A percentile compares a stretch with the other conserved stretches of the same genome.
Evolutionary conservation across 23 tunicate genomes (phyloP).

Genomic region (Oikopleura albicans): DNA sequence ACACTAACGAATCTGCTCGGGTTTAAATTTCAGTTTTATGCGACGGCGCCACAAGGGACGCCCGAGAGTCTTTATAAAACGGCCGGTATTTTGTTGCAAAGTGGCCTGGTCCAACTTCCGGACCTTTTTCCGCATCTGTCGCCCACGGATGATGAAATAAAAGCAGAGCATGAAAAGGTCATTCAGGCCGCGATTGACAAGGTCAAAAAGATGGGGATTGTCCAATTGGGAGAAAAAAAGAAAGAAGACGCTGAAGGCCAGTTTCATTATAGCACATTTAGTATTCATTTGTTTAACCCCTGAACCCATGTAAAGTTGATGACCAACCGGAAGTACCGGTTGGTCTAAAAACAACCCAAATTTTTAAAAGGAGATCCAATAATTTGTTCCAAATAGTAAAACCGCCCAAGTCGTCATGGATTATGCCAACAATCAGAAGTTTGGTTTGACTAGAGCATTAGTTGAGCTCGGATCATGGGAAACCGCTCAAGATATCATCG

Average conservation of each 20-base stretch:
- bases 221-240: constrained; percentile 37
- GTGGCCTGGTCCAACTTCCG: constrained; percentile 42
- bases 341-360: no score
- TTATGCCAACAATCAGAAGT: constrained; percentile 46
- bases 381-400: no score
- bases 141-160: constrained; percentile 38
- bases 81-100: constrained; percentile 61
- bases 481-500: constrained; percentile 39
- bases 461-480: constrained; percentile 63
- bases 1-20: constrained; percentile 80
- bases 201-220: constrained; percentile 35
- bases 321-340: no score
- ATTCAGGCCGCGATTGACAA: constrained; percentile 34
- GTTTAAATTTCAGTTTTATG: constrained; percentile 54
- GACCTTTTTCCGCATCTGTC: constrained; percentile 49
- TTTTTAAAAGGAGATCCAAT: no score
- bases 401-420: no score
- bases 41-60: constrained; percentile 27
- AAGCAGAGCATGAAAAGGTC: constrained; percentile 38
- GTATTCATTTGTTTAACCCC: neutral
- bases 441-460: constrained; percentile 67
- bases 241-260: constrained; percentile 26
- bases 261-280: neutral
- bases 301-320: neutral
- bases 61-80: constrained; percentile 57